Percentiles rank a stretch among this genome's conserved stretches.
These are phyloP conservation scores for Bedellia somnulentella DNA, from an alignment of 2,888 invertebrate genomes.

Conservation along the genomic window DNA sequence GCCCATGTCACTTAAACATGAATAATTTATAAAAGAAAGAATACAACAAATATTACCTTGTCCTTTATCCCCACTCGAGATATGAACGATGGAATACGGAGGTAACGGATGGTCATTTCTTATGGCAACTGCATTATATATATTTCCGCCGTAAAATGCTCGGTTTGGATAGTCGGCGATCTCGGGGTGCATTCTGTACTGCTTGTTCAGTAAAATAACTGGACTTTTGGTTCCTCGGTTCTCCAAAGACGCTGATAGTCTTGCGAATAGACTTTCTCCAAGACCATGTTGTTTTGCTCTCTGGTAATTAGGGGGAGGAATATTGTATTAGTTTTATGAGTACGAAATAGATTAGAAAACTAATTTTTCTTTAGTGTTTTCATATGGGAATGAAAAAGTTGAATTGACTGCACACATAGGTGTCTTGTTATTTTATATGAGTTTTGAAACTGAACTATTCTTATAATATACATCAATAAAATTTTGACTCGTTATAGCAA, in stretches of 20 bases:
- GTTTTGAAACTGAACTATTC: no score
- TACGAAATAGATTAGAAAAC: background rate
- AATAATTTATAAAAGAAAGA: background rate
- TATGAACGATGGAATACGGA: slow-evolving; percentile 29
- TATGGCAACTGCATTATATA: slow-evolving; percentile 28
- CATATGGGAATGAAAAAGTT: no score
- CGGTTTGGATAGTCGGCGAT: slow-evolving; percentile 80
- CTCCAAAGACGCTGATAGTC: slow-evolving; percentile 65
- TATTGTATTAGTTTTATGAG: background rate
- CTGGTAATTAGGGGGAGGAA: no score
- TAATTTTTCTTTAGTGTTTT: no score
- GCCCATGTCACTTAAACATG: no score
- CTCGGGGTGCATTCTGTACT: slow-evolving; percentile 85
- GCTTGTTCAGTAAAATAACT: slow-evolving; percentile 62
- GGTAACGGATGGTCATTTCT: slow-evolving; percentile 21
- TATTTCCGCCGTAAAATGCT: slow-evolving; percentile 65
- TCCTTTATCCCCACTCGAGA: slow-evolving; percentile 35
- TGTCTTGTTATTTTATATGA: no score
- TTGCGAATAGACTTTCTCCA: slow-evolving; percentile 75
- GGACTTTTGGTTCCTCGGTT: slow-evolving; percentile 29
- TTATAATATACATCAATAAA: no score
- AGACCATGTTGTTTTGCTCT: slow-evolving; percentile 70
- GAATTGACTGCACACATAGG: no score
- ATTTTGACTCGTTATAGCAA: no score
- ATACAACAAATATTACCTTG: slow-evolving; percentile 36